Base-by-base conservation (phyloP, 2,113 vertebrate genomes). In the Mustela lutreola region DNA sequence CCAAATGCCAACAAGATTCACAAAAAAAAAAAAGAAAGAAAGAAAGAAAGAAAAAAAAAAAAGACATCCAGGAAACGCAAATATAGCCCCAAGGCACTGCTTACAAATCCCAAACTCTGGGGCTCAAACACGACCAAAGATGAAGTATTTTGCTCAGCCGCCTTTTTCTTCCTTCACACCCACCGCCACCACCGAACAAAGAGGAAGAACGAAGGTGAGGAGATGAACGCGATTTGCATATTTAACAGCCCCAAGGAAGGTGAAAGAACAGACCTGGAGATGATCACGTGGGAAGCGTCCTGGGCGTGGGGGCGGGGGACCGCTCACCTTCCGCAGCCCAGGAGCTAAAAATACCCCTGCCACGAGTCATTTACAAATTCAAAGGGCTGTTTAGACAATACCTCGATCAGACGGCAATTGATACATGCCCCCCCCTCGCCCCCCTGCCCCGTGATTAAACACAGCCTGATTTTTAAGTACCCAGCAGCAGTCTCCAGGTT, bases 261-360 rank as follows among this genome's bases (percentile, higher is more conserved):
- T 95, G 95, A 97, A 96, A 90, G 48, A 92, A 83, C 95, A 88
- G 97, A 97, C 94, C 82, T 11, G 21, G 95, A 84, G 90, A 84
- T 91, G 97, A 97, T 97, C 98, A 94, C 75, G 48, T 21, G 2
- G 97, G 97, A 98, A 97, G 97, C 85, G 60, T 78, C 92, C 97
- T 91, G 96, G 62, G 91, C 21, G 95, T 4, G 85, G 80, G 18
- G 95, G 36, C 2, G 36, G 42, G 50, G 24, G 15, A 58, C 95
- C 71, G 26, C 94, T 98, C 2, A 1, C 91, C 97, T 97, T 98
- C 97, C 76, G 83, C 97, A 96, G 94, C 97, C 63, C 88, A 31
- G 0, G 0, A 98, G 93, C 98, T 98, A 98, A 98, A 99, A 98
- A 99, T 98, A 98, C 53, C 97, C 10, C 82, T n/a, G 50, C 39